Conservation (phyloP, 2,797 vertebrate genomes). For the Iguana delicatissima region DNA sequence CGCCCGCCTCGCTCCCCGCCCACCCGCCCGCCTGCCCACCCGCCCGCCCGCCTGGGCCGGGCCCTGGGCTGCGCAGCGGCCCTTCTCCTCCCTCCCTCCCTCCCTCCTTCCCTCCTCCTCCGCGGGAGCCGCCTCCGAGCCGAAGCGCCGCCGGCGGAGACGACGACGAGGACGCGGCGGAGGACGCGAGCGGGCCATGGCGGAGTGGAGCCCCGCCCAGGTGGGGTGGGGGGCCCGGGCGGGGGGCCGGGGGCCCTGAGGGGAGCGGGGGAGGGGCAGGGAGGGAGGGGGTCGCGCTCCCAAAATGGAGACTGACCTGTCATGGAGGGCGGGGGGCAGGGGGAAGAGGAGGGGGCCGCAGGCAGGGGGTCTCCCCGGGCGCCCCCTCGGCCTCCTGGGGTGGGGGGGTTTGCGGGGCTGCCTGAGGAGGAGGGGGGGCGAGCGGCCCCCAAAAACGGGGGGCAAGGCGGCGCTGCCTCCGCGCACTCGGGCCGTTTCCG, state of each 20-base stretch:
- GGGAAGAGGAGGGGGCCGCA: too few relatives aligned
- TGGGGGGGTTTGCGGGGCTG: not conserved
- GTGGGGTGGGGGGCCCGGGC: not conserved
- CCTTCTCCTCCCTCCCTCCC: not conserved
- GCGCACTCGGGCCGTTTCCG: too few relatives aligned
- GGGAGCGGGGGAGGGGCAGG: not conserved
- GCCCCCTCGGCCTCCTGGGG: not conserved
- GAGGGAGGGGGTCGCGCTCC: not conserved
- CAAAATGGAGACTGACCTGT: not conserved
- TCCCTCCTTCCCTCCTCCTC: not conserved
- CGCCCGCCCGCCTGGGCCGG: not conserved
- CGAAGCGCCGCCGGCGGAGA: too few relatives aligned
- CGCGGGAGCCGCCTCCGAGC: too few relatives aligned
- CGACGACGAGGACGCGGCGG: too few relatives aligned
- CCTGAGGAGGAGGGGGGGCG: not conserved
- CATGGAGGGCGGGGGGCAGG: not conserved
- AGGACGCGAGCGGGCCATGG: conserved; percentile 17
- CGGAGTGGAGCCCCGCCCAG: conserved; percentile 49
- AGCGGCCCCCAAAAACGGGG: not conserved
- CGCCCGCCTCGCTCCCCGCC: not conserved
- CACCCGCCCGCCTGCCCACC: too few relatives aligned
- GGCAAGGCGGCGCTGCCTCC: not conserved
- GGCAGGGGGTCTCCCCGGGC: not conserved
- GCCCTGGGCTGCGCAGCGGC: not conserved
- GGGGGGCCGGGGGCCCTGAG: accelerated